Evolutionary conservation across 2,888 invertebrate genomes (phyloP).

Genomic region (Notocelia uddmanniana): DNA sequence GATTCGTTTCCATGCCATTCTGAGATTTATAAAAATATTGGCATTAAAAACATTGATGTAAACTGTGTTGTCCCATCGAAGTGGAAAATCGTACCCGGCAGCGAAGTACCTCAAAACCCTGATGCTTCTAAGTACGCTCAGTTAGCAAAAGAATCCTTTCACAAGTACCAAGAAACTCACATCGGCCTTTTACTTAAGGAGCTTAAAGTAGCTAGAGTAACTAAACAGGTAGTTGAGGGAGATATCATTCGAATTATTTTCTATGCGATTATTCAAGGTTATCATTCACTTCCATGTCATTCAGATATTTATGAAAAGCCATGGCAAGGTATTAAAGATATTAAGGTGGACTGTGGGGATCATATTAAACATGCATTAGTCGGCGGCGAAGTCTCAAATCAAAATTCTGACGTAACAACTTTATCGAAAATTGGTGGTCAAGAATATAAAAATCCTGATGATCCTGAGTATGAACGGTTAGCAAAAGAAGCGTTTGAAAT

Average conservation of each 20-base stretch:
- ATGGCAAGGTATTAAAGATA: not conserved
- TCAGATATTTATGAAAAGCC: not conserved
- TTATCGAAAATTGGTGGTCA: conserved; percentile 48
- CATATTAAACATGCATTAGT: not conserved
- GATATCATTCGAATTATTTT: not conserved
- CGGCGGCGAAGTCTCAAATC: not conserved
- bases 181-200: not conserved
- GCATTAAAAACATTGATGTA: conserved; percentile 48
- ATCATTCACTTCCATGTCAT: not conserved
- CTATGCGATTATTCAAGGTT: not conserved
- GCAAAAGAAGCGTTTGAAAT: conserved; percentile 56
- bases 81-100: conserved; percentile 12
- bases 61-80: conserved; percentile 45
- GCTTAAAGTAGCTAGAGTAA: conserved; percentile 60
- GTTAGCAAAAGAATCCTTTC: conserved; percentile 54
- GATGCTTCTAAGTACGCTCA: conserved; percentile 51
- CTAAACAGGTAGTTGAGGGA: conserved; percentile 55
- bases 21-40: conserved; percentile 45
- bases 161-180: conserved; percentile 50
- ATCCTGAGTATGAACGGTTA: conserved; percentile 52
- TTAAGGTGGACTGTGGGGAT: not conserved
- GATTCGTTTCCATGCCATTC: conserved; percentile 46
- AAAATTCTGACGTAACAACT: not conserved
- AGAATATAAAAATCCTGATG: conserved; percentile 34
- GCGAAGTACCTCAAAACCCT: conserved; percentile 48